A percentile compares a stretch with the other conserved stretches of the same genome.
Evolutionary conservation across 2,888 invertebrate species (phyloP).

Genomic region (Agonopterix heracliana): DNA sequence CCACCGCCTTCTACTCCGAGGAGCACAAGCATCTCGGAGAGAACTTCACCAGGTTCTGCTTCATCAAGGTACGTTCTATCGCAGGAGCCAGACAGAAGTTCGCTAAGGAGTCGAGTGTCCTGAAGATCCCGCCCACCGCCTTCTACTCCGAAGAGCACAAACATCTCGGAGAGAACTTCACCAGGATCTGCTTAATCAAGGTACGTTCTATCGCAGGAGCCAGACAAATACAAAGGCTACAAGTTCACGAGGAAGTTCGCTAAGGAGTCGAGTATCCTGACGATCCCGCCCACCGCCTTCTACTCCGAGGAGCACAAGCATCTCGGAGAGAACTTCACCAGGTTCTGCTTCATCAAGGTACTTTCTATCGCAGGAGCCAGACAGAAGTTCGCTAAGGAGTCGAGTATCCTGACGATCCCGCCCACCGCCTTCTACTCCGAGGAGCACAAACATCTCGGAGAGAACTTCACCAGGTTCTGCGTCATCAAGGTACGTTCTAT

Average conservation of each 20-base stretch:
- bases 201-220: too few species aligned
- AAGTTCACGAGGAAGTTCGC: conserved; percentile 85
- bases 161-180: too few species aligned
- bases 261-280: conserved; percentile 92
- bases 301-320: conserved; percentile 87
- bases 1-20: too few species aligned
- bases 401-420: conserved; percentile 95
- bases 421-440: conserved; percentile 94
- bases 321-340: conserved; percentile 89
- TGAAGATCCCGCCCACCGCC: too few species aligned
- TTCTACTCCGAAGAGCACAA: too few species aligned
- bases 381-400: conserved; percentile 94
- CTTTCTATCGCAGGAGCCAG: too few species aligned
- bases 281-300: conserved; percentile 96
- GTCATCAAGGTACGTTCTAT: conserved; percentile 85
- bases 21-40: too few species aligned
- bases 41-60: too few species aligned
- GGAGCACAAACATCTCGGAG: conserved; percentile 86
- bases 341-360: conserved; percentile 96
- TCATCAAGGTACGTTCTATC: too few species aligned
- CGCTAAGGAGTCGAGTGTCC: too few species aligned
- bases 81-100: too few species aligned
- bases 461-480: conserved; percentile 93
- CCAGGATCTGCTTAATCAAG: too few species aligned
- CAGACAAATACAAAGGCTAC: conserved; percentile 48